Evolutionary conservation across 2,797 vertebrate species (phyloP), one percentile per base, ranked within the genome.

Genomic region (Halcyon smyrnensis): DNA sequence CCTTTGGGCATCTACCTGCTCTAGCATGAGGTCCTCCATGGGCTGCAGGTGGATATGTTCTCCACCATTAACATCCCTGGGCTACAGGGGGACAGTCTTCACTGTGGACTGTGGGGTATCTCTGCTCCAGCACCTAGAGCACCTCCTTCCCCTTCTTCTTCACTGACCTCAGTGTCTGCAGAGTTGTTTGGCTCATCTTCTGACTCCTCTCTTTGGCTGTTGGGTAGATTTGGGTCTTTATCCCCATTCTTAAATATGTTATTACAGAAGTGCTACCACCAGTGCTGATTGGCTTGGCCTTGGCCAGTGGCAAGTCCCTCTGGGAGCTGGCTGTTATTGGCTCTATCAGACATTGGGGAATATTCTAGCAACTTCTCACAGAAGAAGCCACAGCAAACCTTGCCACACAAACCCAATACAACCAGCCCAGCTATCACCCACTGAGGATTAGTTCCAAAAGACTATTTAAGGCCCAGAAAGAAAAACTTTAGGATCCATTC

Each of bases 261-360:
- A 6, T 37, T 34, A 8, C 27, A 30, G 67, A 37, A 19, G 19
- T 8, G 4, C 39, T n/a, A n/a, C 37, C 30, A 43, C 30, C 9
- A 0, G n/a, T 3, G 3, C 36, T 39, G 19, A 18, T 32, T 5
- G 28, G 8, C 20, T 70, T 6, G 3, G 48, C 11, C 20, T 56
- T 43, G 39, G 23, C 32, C 23, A 56, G 7, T 2, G 5, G 12
- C 12, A 9, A 30, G 32, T 43, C 16, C 6, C 7, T 11, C 30
- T 56, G n/a, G 12, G 53, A 73, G 15, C 21, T 4, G 4, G 11
- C 36, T 53, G 27, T 28, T 20, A 53, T 23, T 51, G 27, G 12
- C 13, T 69, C 17, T 27, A 20, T 15, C 18, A 14, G 23, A 68
- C 25, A 50, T 20, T 2, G 18, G 2, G 48, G 20, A 39, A 70